Conservation (phyloP, 1,140 invertebrate genomes). For the Lysiphlebus fabarum region DNA sequence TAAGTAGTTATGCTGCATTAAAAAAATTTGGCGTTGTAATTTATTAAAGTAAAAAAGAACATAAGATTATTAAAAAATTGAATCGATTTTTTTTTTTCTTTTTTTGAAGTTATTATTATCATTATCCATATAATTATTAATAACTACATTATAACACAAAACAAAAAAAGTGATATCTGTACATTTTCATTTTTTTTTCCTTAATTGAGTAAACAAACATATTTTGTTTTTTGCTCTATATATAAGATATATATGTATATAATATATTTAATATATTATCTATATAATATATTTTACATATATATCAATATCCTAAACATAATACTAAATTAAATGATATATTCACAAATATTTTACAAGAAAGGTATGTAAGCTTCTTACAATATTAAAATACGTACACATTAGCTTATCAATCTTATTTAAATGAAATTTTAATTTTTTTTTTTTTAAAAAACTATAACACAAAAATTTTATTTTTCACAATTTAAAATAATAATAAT, state of each 20-base stretch:
- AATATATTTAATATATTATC: too few relatives aligned
- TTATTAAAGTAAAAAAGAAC: slow-evolving; percentile 1
- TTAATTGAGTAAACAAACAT: slow-evolving; percentile 55
- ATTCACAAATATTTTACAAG: slow-evolving; percentile 59
- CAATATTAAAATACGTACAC: slow-evolving; percentile 31
- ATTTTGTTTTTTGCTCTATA: slow-evolving; percentile 32
- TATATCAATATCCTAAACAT: slow-evolving; percentile 54
- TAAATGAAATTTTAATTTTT: slow-evolving; percentile 13
- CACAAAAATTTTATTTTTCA: slow-evolving; percentile 12
- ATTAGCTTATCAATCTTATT: slow-evolving; percentile 14
- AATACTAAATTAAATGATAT: slow-evolving; percentile 57
- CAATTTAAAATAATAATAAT: slow-evolving; percentile 20
- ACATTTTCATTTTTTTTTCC: slow-evolving; percentile 43
- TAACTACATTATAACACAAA: slow-evolving; percentile 59
- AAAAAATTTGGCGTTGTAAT: too few relatives aligned
- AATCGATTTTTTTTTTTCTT: slow-evolving; percentile 34
- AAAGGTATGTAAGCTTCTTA: slow-evolving; percentile 42
- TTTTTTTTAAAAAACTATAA: background rate
- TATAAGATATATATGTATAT: slow-evolving; percentile 15
- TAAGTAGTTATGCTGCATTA: too few relatives aligned
- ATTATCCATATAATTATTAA: slow-evolving; percentile 58
- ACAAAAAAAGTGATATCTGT: slow-evolving; percentile 56
- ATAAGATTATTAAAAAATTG: slow-evolving; percentile 10
- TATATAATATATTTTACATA: too few relatives aligned
- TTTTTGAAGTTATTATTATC: slow-evolving; percentile 59